Evolutionary conservation across 2,113 vertebrate species (phyloP), one percentile per base, ranked within the genome.

Genomic region (Ceyx margarethae): DNA sequence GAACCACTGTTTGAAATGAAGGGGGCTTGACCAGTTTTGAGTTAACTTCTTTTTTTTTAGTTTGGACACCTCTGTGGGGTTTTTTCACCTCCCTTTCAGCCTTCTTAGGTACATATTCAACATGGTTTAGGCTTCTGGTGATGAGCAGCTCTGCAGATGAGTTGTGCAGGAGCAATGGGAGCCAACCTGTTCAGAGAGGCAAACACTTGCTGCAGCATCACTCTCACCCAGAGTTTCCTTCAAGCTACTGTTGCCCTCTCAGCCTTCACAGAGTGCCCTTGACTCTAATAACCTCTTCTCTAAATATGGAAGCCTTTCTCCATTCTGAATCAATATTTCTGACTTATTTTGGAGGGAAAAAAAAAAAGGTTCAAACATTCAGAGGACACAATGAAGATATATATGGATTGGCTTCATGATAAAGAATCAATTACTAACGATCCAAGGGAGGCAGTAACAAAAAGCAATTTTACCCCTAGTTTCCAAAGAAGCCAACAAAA

Each of bases 391-490:
- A 67, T 42, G 61, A 96, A 91, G 88, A 88, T 65, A 81, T 45
- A 46, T 77, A 90, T 93, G 77, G 86, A 92, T 89, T 64, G n/a
- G 57, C 50, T 89, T 89, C 23, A 57, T 72, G 79, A 94, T 87
- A 91, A 96, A 67, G 71, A 94, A 92, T 89, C 91, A 95, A 87
- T 95, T 95, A 85, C 78, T 91, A 93, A 91, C 8, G 71, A 96
- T 95, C 90, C 66, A 69, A 78, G 48, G 37, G 54, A 94, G 81
- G 50, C 67, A 61, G 61, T 53, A 87, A 78, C 45, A 88, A 91
- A 93, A 91, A 79, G 53, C 65, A 91, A 53, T 93, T 95, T 92
- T 72, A 57, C 22, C 43, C 46, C 31, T 51, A 16, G 28, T 85
- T 92, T 87, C 26, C 61, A 82, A 85, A 64, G 72, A 77, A 91